Conservation (phyloP, 2,888 invertebrate species). For the Trichogramma evanescens region DNA sequence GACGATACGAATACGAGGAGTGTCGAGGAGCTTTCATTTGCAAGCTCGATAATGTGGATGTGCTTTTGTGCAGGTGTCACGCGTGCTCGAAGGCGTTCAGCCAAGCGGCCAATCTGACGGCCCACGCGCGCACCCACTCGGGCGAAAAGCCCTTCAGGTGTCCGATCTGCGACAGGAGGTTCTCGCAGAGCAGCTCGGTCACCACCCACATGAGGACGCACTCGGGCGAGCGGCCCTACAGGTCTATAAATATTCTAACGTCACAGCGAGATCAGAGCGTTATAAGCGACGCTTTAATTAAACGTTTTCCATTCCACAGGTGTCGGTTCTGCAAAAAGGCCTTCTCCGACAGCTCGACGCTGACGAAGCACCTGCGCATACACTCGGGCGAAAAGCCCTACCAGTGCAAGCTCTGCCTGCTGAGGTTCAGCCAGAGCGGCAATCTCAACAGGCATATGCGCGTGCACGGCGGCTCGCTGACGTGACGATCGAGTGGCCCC, state of each 20-base stretch:
- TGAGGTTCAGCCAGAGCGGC: slow-evolving; percentile 96
- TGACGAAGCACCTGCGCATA: slow-evolving; percentile 94
- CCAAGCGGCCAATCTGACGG: slow-evolving; percentile 96
- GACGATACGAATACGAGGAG: neutral
- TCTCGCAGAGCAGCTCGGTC: slow-evolving; percentile 90
- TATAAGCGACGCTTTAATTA: neutral
- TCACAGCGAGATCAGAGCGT: neutral
- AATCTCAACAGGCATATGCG: slow-evolving; percentile 98
- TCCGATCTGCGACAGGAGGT: slow-evolving; percentile 92
- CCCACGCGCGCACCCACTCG: slow-evolving; percentile 91
- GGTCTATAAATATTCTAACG: slow-evolving; percentile 41
- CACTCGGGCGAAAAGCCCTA: slow-evolving; percentile 92
- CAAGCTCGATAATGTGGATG: neutral
- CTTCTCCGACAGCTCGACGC: slow-evolving; percentile 95
- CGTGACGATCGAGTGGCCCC: slow-evolving; percentile 37
- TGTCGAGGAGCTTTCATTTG: neutral
- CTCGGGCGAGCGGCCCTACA: slow-evolving; percentile 96
- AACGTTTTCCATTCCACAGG: slow-evolving; percentile 43
- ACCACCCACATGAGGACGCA: slow-evolving; percentile 99
- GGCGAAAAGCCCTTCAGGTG: slow-evolving; percentile 98
- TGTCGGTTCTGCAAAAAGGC: slow-evolving; percentile 97
- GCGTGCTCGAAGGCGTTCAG: slow-evolving; percentile 96
- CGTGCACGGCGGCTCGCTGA: slow-evolving; percentile 67
- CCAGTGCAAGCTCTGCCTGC: slow-evolving; percentile 90
- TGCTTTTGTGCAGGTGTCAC: slow-evolving; percentile 54